Base-by-base conservation (phyloP, 1,140 invertebrate genomes). In the Melitaea cinxia region DNA sequence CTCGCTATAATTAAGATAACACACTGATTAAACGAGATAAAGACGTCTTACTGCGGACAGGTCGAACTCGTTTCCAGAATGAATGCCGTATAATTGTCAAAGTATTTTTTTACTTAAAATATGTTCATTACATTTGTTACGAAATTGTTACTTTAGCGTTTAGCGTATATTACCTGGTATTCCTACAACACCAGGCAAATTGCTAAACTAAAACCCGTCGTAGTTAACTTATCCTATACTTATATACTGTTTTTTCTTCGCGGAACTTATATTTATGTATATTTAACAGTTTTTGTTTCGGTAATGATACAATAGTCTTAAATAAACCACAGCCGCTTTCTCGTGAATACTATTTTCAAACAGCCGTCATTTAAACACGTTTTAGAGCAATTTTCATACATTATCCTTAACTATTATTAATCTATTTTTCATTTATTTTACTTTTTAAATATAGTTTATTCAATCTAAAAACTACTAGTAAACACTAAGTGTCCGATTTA, bases 131-230 rank as follows among this genome's bases (percentile, higher is more conserved):
- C 42, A 28, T 57, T 53, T 42, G 54, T 60, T 37, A 62, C 24
- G 45, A 68, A 68, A 68, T 62, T 33, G 39, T 53, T 62, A 54
- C 54, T 56, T 47, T 23, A 47, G 7, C 42, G 17, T 23, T 47
- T 47, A 47, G 19, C 21, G 28, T 64, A 56, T 21, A 14, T 28
- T 57, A 28, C 30, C 19, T 23, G 39, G 42, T 37, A 45, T 47
- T 63, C 52, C 33, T 28, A 54, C 49, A 47, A 19, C 54, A 47
- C 45, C 45, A 45, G 39, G 39, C 30, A 52, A 65, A 65, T 65
- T 65, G 15, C 62, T 65, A 57, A 57, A 57, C 50, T 65, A 57
- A 57, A 39, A 56, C 15, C n/a, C 42, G 45, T 26, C 55, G 30
- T 37, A 57, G 45, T 17, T 45, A 24, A 63, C 42, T 49, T 54